Evolutionary conservation across 2,113 vertebrate genomes (phyloP), one percentile per base, ranked within the genome.

Genomic region (Ancistrus triradiatus): DNA sequence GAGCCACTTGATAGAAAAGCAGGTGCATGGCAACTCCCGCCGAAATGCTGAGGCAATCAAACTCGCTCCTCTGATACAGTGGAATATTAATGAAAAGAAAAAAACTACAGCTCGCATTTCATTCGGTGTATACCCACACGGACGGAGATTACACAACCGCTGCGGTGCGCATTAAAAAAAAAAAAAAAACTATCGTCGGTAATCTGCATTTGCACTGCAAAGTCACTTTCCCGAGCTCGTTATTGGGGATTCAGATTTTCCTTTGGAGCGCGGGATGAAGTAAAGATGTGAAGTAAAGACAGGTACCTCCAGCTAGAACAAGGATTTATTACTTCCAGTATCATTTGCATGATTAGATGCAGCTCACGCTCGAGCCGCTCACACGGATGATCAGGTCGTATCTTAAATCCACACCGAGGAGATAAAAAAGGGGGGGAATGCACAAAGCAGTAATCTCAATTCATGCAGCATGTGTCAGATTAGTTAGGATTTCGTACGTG

Each of bases 331-430:
- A 81, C 80, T 79, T 83, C 70, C 66, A 75, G 27, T 63, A 4
- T 31, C 7, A 85, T 88, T 84, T 86, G 83, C 85, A 88, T 88
- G 85, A 87, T 86, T 78, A 80, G 78, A 87, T 86, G 84, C 83
- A 78, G 78, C 69, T 75, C 80, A 79, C 80, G 82, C 74, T 85
- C 81, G 82, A 77, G 81, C 68, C 53, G 75, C 77, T 76, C 80
- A 81, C 83, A 80, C 70, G 76, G 78, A 82, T 77, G 80, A 88
- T 86, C 83, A 77, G 74, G 70, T 69, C 78, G 84, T 82, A 85
- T 90, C 82, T 83, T 66, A 77, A 74, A 81, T 84, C 76, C 77
- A 73, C 65, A 55, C 70, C 66, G 57, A 55, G 77, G 81, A 85
- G 81, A 78, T 73, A 69, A 77, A 73, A 77, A 48, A 7, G 18